Percentiles rank a stretch among this genome's conserved stretches.
These are phyloP conservation scores for Alloscopus bannaensis DNA, from an alignment of 2,888 invertebrate genomes.

Conservation along the genomic window DNA sequence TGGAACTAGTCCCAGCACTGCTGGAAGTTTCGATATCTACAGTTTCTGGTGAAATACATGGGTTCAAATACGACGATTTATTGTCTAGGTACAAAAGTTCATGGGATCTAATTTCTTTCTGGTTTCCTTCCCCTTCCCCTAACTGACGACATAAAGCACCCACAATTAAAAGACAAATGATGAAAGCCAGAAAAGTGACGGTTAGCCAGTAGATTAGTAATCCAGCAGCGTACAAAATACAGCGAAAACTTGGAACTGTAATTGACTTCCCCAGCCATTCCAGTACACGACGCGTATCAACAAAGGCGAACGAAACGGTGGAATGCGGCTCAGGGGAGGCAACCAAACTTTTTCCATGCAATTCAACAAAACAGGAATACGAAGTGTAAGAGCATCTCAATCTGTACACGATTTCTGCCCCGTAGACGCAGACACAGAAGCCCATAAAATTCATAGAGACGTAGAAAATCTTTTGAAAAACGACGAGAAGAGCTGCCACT, in stretches of 20 bases:
- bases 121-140: neutral
- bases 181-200: slow-evolving; percentile 15
- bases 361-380: neutral
- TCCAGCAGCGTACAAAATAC: slow-evolving; percentile 14
- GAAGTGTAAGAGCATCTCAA: slow-evolving; percentile 20
- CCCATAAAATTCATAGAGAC: neutral
- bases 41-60: slow-evolving; percentile 47
- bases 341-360: too few relatives aligned
- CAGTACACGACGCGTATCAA: too few relatives aligned
- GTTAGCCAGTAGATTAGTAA: slow-evolving; percentile 31
- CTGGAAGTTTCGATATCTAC: slow-evolving; percentile 48
- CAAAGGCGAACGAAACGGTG: too few relatives aligned
- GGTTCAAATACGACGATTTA: slow-evolving; percentile 33
- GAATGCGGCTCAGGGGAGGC: too few relatives aligned
- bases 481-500: neutral
- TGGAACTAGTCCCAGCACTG: slow-evolving; percentile 41
- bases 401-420: slow-evolving; percentile 16
- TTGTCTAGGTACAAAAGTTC: slow-evolving; percentile 25
- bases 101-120: slow-evolving; percentile 15
- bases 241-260: slow-evolving; percentile 1
- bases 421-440: slow-evolving; percentile 1
- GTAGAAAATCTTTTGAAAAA: neutral
- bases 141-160: slow-evolving; percentile 18
- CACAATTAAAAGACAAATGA: slow-evolving; percentile 21
- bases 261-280: slow-evolving; percentile 10